A percentile compares a stretch with the other conserved stretches of the same genome.
Evolutionary conservation across 2,888 invertebrate genomes (phyloP).

Genomic region (Sinohyriopsis cumingii): DNA sequence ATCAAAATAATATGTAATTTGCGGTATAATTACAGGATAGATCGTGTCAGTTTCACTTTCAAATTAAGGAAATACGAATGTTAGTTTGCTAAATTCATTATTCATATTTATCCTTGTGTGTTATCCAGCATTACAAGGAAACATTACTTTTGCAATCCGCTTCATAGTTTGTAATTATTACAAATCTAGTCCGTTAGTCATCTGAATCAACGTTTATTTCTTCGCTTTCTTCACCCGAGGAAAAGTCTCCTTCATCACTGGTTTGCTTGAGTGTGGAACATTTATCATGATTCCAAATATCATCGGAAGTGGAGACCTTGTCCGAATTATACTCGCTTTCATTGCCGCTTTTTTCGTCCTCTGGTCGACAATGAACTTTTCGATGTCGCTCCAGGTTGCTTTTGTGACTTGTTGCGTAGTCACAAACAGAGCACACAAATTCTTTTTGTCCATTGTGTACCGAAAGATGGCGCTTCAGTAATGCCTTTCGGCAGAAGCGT

Average conservation of each 20-base stretch:
- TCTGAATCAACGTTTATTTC: conserved; percentile 50
- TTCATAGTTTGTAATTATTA: no score
- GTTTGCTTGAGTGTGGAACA: conserved; percentile 20
- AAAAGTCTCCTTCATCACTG: conserved; percentile 24
- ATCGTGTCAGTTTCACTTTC: no score
- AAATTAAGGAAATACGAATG: no score
- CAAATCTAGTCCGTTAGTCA: no score
- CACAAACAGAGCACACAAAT: conserved; percentile 71
- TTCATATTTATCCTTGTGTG: no score
- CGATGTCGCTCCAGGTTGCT: conserved; percentile 73
- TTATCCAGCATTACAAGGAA: no score
- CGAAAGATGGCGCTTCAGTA: conserved; percentile 72
- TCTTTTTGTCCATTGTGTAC: conserved; percentile 74
- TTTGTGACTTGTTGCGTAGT: conserved; percentile 74
- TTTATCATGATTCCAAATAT: conserved; percentile 21
- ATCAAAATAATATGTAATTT: no score
- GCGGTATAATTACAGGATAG: no score
- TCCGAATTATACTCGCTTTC: conserved; percentile 13
- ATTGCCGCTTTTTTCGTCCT: conserved; percentile 42
- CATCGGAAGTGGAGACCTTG: conserved; percentile 4
- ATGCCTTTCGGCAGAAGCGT: conserved; percentile 72
- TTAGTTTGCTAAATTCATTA: no score
- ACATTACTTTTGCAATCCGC: no score
- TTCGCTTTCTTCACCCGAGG: conserved; percentile 42
- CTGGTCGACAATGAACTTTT: conserved; percentile 65